Evolutionary conservation across 1,140 invertebrate genomes (phyloP), one percentile per base, ranked within the genome.

Genomic region (Psilanteris sp.): DNA sequence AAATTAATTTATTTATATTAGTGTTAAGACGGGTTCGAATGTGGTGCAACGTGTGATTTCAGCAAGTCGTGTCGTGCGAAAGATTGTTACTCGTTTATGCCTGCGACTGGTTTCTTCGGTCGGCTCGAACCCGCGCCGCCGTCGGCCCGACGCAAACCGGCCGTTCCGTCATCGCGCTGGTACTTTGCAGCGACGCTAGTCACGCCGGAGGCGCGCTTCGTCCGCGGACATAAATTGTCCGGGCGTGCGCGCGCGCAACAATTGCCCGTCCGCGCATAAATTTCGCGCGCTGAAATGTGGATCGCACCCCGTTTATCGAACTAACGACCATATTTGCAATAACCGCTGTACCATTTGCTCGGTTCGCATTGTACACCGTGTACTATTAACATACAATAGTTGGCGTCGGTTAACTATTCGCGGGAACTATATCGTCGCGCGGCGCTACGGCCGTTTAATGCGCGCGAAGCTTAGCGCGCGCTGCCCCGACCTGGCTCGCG

Each of bases 371-470:
- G 59, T 66, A 50, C 52, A 59, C n/a, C 32, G 26, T 36, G 15
- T 31, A 55, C 48, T 26, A 70, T 76, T 77, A 77, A 52, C 73
- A 77, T 71, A 71, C 66, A 77, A 77, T 77, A 61, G 71, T 74
- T 74, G 54, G 26, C 57, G 15, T 34, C 31, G 64, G 13, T 37
- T 57, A 59, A 71, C 59, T 77, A 61, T 70, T 44, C 50, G 57
- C 48, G 27, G 50, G 26, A 76, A 77, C 66, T 66, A 77, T 71
- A 71, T 64, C 61, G 66, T 48, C 34, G 37, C 50, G 27, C 26
- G 34, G 29, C 50, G 26, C 55, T 18, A n/a, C n/a, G 18, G 11
- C 44, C 54, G 66, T 73, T 74, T 22, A 64, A 59, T 22, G 41
- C 46, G 55, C 41, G 46, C 44, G 43, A 50, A 68, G 16, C 15